Conservation (phyloP, 2,797 vertebrate genomes). For the Gallinago solitaria region DNA sequence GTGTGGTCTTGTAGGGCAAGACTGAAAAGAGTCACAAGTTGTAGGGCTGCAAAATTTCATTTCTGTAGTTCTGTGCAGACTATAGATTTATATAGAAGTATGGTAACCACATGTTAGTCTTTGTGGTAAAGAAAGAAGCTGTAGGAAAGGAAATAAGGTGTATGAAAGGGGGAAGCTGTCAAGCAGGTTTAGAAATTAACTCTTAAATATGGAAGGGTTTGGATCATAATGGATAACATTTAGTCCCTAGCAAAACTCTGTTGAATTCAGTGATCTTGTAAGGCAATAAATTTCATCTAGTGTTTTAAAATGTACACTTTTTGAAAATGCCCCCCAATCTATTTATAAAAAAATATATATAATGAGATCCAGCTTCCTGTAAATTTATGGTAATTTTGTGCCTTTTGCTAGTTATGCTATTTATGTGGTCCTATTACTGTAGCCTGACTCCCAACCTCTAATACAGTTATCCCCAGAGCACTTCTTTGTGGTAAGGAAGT, state of each 20-base stretch:
- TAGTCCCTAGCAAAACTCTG: neutral
- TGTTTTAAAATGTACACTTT: neutral
- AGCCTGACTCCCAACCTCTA: neutral
- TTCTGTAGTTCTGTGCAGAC: neutral
- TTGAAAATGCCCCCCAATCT: neutral
- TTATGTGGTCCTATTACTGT: neutral
- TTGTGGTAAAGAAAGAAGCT: neutral
- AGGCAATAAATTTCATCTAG: neutral
- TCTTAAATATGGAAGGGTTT: neutral
- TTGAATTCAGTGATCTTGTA: neutral
- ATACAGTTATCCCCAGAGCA: neutral
- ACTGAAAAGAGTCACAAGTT: neutral
- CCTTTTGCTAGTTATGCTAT: neutral
- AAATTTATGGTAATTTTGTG: neutral
- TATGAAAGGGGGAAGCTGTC: neutral
- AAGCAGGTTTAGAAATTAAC: neutral
- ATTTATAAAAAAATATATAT: neutral
- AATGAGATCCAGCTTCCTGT: neutral
- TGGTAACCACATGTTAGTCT: neutral
- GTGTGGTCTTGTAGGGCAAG: neutral
- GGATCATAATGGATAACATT: neutral
- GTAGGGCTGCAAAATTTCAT: neutral
- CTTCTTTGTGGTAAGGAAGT: conserved; percentile 17
- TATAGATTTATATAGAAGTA: neutral
- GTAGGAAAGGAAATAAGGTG: neutral